Evolutionary conservation across 2,113 vertebrate species (phyloP), one percentile per base, ranked within the genome.

Genomic region (Cyprinodon variegatus): DNA sequence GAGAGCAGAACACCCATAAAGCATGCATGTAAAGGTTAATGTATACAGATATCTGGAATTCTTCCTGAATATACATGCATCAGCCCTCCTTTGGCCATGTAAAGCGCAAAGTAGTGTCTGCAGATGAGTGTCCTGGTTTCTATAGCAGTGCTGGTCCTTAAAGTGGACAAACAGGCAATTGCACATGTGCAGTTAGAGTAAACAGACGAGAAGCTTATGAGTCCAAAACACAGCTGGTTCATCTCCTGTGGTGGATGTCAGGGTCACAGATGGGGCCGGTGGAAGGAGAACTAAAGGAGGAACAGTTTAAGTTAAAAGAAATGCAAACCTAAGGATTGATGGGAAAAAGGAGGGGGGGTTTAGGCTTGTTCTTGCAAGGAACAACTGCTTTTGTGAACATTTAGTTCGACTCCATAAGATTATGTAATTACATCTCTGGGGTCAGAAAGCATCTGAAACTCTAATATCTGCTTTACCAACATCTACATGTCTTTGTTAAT

Each of bases 181-280:
- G 61, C 73, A 74, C 62, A 41, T 39, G 69, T 64, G 53, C 63
- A 14, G 74, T 39, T 50, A 68, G 78, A 85, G 67, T 88, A 91
- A 91, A 91, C 84, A 88, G 78, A 87, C 20, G 43, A 40, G 65
- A 63, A 79, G 20, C 6, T 12, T 73, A 68, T 77, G 60, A 83
- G 85, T 81, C 72, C 88, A 72, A 93, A 89, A 93, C 91, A 91
- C 91, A 93, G 91, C 91, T 91, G 91, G 45, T 63, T 50, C 9
- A 43, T 64, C 38, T 91, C 88, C 82, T 65, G 89, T n/a, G 75
- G 86, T 53, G 80, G 73, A 88, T 64, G 89, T 87, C 81, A 69
- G 82, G 87, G 89, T 91, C 89, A 90, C 82, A 81, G 84, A 87
- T 82, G 86, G 79, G 66, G 64, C 72, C 10, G 65, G 65, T 63